Evolutionary conservation across 2,113 vertebrate genomes (phyloP).

Genomic region (Spilogale gracilis): DNA sequence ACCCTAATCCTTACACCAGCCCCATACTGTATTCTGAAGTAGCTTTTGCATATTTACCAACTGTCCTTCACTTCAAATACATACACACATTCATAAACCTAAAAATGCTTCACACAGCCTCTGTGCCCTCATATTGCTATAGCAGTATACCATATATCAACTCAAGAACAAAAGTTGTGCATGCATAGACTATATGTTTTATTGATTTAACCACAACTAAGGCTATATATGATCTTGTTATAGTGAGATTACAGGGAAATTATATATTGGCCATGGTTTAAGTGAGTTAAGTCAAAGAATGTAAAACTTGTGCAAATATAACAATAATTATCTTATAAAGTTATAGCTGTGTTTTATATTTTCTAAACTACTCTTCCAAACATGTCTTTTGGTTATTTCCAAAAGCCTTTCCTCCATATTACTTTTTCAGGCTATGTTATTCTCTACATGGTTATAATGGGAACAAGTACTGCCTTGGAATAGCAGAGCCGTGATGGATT

Average conservation of each 20-base stretch:
- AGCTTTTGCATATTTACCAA: neutral
- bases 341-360: constrained; percentile 9
- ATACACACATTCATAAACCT: neutral
- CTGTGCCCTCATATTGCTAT: neutral
- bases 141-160: neutral
- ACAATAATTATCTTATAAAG: neutral
- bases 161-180: neutral
- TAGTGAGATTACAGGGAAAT: constrained; percentile 44
- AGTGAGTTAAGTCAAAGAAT: neutral
- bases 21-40: neutral
- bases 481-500: neutral
- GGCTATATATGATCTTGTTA: neutral
- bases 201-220: constrained; percentile 8
- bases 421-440: neutral
- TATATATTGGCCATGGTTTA: neutral
- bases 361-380: neutral
- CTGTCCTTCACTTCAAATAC: neutral
- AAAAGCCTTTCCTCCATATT: neutral
- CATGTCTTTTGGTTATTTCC: neutral
- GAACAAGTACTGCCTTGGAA: neutral
- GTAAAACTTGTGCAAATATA: constrained; percentile 2
- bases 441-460: neutral
- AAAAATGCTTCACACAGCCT: neutral
- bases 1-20: neutral
- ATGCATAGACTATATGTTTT: neutral